Base-by-base conservation (phyloP, 37 sponge, comb jelly and placozoan genomes). In the Beroe forskalii region DNA sequence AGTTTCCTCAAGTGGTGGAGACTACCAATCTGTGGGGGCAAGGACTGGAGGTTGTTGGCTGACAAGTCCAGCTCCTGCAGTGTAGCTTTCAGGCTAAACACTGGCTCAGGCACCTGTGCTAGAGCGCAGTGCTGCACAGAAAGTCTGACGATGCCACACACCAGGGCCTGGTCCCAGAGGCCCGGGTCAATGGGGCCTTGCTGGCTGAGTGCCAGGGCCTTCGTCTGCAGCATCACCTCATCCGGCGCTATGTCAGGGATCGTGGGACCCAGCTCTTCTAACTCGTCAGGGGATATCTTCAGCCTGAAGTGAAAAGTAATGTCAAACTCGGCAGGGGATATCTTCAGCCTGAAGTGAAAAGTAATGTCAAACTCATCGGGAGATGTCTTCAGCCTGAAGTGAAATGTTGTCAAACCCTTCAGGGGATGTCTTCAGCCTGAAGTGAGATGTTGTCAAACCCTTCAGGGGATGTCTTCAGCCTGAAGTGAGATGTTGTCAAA, bases 171-270 rank as follows among this genome's bases (percentile, higher is more conserved):
- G 48, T 80, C 86, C 86, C 86, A 80, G 0, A 80, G 48, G 14
- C 19, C 86, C 48, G 37, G 1, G 40, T 35, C 27, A 20, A 80
- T 12, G 25, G 44, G 28, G 4, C 66, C 66, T 33, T 69, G 27
- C 12, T 32, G 27, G 55, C 19, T 38, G 1, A 80, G 4, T 22
- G 28, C 86, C 86, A 80, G 44, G 30, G 86, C 30, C 35, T 72
- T 80, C 1, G 86, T 80, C 86, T 80, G 86, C 55, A 80, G n/a
- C 86, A 80, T 80, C 27, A 80, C 40, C 86, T 80, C 86, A 37
- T 80, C 86, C 1, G 86, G 86, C 25, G 28, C 12, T 1, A 80
- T 80, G 86, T 80, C 86, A 6, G 86, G 86, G 55, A 80, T 80
- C 35, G 86, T 80, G 43, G 86, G 86, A 43, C 86, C 86, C 3